phyloP scores from a whole-genome alignment of 2,797 vertebrate genomes.

The Microctenopoma stevenorrisi region DNA sequence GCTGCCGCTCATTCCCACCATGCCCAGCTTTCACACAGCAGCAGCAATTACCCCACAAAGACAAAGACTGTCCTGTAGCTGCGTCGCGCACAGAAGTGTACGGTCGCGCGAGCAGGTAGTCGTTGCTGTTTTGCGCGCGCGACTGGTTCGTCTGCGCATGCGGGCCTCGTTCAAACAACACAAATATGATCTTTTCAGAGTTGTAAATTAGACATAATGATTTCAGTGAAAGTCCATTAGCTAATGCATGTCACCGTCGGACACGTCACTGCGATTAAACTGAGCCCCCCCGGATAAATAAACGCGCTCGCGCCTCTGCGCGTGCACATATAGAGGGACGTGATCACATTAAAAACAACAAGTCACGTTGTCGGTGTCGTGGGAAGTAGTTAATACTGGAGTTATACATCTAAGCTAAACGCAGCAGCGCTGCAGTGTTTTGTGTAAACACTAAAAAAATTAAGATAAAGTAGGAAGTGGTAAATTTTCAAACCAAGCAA shows the following conservation, averaged over 20 bases:
- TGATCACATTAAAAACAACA: slow-evolving; percentile 34
- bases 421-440: background rate
- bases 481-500: background rate
- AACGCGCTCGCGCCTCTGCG: slow-evolving; percentile 15
- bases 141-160: background rate
- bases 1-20: background rate
- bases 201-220: slow-evolving; percentile 45
- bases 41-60: background rate
- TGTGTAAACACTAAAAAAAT: background rate
- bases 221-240: slow-evolving; percentile 49
- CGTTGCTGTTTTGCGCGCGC: background rate
- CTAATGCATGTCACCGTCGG: slow-evolving; percentile 36
- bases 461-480: background rate
- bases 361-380: slow-evolving; percentile 20
- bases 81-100: background rate
- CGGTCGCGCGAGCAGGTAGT: background rate
- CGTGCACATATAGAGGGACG: background rate
- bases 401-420: background rate
- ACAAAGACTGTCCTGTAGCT: too few species aligned
- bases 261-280: slow-evolving; percentile 56
- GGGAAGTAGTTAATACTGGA: slow-evolving; percentile 12
- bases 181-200: background rate
- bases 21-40: background rate
- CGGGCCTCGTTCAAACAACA: background rate
- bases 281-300: slow-evolving; percentile 48